Evolutionary conservation across 2,888 invertebrate genomes (phyloP).

Genomic region (Nesidiocoris tenuis): DNA sequence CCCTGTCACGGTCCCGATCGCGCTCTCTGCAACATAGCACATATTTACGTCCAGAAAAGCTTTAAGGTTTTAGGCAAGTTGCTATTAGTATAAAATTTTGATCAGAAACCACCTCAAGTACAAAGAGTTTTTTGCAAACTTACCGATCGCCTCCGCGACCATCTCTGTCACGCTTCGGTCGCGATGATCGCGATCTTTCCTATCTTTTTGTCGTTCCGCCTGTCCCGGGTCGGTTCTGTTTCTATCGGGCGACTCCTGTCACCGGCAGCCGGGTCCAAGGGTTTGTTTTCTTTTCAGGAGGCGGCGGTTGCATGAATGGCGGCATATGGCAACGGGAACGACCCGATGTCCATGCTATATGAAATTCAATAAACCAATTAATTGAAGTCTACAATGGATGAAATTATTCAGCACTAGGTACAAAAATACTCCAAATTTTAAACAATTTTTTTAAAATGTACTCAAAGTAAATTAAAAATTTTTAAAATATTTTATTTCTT

Average conservation of each 20-base stretch:
- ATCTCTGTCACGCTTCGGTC: slow-evolving; percentile 6
- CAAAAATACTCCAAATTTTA: no score
- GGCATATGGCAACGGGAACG: slow-evolving; percentile 4
- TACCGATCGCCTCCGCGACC: not conserved
- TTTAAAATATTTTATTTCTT: no score
- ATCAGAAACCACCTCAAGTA: no score
- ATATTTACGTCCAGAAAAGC: no score
- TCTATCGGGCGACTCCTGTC: slow-evolving; percentile 17
- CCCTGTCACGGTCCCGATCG: slow-evolving; percentile 19
- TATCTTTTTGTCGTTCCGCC: slow-evolving; percentile 11
- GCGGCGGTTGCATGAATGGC: slow-evolving; percentile 33
- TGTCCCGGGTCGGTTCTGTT: slow-evolving; percentile 18
- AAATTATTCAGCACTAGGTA: no score
- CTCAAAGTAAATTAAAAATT: no score
- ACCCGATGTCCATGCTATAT: not conserved
- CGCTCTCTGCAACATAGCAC: slow-evolving; percentile 3
- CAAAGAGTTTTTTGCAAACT: no score
- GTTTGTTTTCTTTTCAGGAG: slow-evolving; percentile 1
- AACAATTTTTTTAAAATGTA: not conserved
- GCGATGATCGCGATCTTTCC: slow-evolving; percentile 21
- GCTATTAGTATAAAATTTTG: no score
- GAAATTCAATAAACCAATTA: not conserved
- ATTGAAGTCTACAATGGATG: no score
- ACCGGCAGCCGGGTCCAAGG: not conserved
- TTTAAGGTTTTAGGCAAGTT: no score